Evolutionary conservation across 2,888 invertebrate species (phyloP), one percentile per base, ranked within the genome.

Genomic region (Aleiodes alternator): DNA sequence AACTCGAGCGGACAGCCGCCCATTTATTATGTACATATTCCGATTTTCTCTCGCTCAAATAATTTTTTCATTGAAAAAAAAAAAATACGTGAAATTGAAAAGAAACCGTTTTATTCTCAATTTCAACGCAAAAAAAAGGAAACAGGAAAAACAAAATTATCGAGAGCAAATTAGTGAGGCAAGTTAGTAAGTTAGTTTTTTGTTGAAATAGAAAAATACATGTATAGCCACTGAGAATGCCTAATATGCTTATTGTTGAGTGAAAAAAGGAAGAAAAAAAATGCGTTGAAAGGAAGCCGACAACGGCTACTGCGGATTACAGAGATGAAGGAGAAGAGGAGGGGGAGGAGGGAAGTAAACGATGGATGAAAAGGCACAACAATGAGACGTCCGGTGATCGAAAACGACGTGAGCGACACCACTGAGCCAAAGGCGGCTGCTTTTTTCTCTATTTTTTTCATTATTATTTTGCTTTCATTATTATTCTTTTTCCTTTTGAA

Each of bases 271-370:
- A 29, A 61, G 4, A 61, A 12, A 71, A 57, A 61, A 12, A 48
- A n/a, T 23, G n/a, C 16, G 57, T 16, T 59, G 38, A 59, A 72
- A 75, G 68, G 68, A 68, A 38, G 68, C 72, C 76, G 76, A 72
- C 76, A 57, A 53, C 72, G 72, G 69, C 61, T 79, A 72, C 79
- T 77, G 77, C 77, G 86, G 87, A 88, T 87, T 86, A 87, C 84
- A 87, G 84, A 76, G 80, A 80, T 83, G 85, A 83, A 82, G 75
- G 55, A 11, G 9, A 8, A 11, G 11, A 82, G 75, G 53, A 4
- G 38, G 38, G 38, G 8, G 38, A 4, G 38, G 8, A 4, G 43
- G 43, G 43, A 43, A 43, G 43, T 38, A 68, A 77, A 72, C 72
- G 56, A 69, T 66, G 75, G 69, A 69, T 70, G 43, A 75, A 73